These are phyloP conservation scores for Loriculus beryllinus DNA, from an alignment of 2,797 vertebrate species.

Conservation along the genomic window DNA sequence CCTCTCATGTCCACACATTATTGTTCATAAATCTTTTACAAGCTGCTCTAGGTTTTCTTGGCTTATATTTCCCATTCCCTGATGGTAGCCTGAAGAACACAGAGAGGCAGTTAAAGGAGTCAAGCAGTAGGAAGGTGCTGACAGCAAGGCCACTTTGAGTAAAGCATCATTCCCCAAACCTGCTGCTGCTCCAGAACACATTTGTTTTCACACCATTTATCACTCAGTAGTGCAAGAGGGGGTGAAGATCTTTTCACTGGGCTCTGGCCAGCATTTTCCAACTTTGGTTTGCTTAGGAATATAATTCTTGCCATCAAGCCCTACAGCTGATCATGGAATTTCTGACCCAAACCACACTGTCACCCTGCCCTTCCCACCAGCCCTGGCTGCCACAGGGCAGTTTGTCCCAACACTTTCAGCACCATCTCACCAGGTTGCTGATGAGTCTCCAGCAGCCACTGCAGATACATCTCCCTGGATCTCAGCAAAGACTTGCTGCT, in stretches of 20 bases:
- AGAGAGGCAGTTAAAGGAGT: neutral
- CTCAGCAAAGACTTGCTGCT: neutral
- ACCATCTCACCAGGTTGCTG: neutral
- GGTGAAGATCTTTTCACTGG: neutral
- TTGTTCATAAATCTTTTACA: neutral
- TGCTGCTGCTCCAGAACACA: neutral
- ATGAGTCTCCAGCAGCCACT: neutral
- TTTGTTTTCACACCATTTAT: neutral
- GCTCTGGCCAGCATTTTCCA: neutral
- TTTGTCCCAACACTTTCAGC: neutral
- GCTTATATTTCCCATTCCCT: neutral
- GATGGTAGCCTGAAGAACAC: neutral
- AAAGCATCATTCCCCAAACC: neutral
- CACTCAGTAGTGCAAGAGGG: neutral
- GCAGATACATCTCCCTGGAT: neutral
- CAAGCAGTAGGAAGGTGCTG: neutral
- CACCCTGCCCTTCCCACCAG: neutral
- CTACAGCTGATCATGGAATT: neutral
- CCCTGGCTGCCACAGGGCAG: neutral
- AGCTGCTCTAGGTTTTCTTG: neutral
- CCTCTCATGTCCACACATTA: neutral
- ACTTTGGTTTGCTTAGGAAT: neutral
- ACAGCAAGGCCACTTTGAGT: too few species aligned
- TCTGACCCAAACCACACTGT: neutral
- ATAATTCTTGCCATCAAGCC: neutral